Base-by-base conservation (phyloP, 1,140 invertebrate genomes). In the Lucilia cuprina region DNA sequence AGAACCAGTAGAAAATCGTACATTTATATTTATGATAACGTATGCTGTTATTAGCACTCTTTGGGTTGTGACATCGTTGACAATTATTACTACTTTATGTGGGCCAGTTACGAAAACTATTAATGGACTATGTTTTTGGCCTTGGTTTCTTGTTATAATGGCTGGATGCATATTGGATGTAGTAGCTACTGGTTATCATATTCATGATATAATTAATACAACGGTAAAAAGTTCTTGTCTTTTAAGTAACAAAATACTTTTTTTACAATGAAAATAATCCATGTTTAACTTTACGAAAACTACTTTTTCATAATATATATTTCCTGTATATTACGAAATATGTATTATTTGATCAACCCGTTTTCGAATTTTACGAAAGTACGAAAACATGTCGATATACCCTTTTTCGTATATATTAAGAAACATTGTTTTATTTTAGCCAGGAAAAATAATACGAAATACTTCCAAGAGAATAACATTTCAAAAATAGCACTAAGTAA, bases 1-100 rank as follows among this genome's bases (percentile, higher is more conserved):
- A 3, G 86, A 74, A 34, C 47, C 14, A 8, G 75, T 90, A 8
- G 87, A 87, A 12, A 50, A 90, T 82, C 84, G 89, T 9, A 87
- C 87, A 50, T 89, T 85, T 35, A 88, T 89, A 34, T 88, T 90
- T 21, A 85, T 90, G 85, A 86, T 90, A 9, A 85, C 84, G 75
- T 90, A 90, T 85, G 88, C 89, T 1, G 88, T 85, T 35, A 19
- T 90, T n/a, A 90, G 89, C 82, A 87, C 87, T 0, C 35, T 89
- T 0, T 90, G 89, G 89, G 49, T 90, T 5, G 86, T 88, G 17
- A 86, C 89, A 13, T 90, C 89, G 2, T 75, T 84, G 17, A 47
- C 89, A 12, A 84, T 90, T 5, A 49, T 82, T 88, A 89, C 86
- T 21, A 88, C 89, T 2, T n/a, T 90, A 25, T 90, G 89, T 82